phyloP scores from a whole-genome alignment of 2,113 vertebrate species.

The Lethenteron camtschaticum region DNA sequence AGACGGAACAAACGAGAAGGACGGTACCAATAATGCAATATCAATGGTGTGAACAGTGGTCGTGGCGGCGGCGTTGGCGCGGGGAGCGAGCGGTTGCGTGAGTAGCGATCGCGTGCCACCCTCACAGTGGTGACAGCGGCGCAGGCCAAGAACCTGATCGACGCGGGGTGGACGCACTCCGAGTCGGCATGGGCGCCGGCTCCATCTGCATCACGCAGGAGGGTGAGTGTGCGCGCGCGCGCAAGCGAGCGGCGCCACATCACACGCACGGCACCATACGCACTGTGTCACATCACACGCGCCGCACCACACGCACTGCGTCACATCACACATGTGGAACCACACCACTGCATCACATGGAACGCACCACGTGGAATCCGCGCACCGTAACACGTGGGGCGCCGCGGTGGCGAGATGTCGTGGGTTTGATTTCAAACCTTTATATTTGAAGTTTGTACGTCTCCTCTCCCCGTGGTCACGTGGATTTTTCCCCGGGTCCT shows the following conservation, averaged over 20 bases:
- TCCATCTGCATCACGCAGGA: slow-evolving; percentile 86
- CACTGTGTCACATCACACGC: neutral
- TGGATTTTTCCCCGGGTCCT: too few relatives aligned
- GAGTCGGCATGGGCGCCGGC: slow-evolving; percentile 73
- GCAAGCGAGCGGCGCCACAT: neutral
- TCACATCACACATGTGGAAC: neutral
- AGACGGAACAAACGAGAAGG: too few relatives aligned
- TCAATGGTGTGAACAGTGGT: too few relatives aligned
- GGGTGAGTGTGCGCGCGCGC: slow-evolving; percentile 22
- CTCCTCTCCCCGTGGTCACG: too few relatives aligned
- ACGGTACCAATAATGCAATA: too few relatives aligned
- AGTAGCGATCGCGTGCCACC: too few relatives aligned
- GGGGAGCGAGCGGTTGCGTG: too few relatives aligned
- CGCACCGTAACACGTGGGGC: too few relatives aligned
- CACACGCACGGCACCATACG: neutral
- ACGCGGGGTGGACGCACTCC: slow-evolving; percentile 55
- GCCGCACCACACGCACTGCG: neutral
- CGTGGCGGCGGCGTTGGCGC: too few relatives aligned
- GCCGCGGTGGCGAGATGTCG: too few relatives aligned
- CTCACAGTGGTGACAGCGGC: slow-evolving; percentile 61
- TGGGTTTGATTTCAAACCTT: too few relatives aligned
- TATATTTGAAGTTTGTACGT: too few relatives aligned
- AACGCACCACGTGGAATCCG: neutral
- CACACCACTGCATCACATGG: neutral
- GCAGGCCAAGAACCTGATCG: slow-evolving; percentile 75